These are phyloP conservation scores for Maylandia zebra DNA, from an alignment of 2,113 vertebrate species.

Conservation along the genomic window DNA sequence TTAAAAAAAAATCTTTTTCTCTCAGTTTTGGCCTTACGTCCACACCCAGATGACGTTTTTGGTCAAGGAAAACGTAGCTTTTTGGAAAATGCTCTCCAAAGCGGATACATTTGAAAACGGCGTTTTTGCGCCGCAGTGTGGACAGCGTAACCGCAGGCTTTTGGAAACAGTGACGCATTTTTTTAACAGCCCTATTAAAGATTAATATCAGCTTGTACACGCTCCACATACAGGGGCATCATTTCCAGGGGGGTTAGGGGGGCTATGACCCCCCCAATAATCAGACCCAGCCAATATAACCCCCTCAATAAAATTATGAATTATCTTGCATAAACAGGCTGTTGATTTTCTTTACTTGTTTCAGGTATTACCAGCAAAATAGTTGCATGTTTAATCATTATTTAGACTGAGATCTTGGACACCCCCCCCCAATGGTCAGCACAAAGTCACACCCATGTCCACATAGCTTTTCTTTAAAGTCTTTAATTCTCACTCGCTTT, in stretches of 20 bases:
- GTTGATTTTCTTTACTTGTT: neutral
- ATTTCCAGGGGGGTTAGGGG: neutral
- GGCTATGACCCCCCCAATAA: neutral
- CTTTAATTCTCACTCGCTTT: neutral
- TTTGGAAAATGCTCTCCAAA: neutral
- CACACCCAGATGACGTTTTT: accelerated
- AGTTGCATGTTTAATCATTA: neutral
- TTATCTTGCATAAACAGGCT: neutral
- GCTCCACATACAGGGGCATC: neutral
- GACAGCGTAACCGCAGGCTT: neutral
- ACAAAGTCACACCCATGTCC: neutral
- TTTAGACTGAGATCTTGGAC: neutral
- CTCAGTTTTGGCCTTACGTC: neutral
- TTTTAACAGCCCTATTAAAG: neutral
- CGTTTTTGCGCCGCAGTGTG: neutral
- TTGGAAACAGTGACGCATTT: accelerated
- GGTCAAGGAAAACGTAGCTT: neutral
- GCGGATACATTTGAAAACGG: neutral
- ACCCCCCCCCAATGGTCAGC: neutral
- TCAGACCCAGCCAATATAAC: neutral
- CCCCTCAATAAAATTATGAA: neutral
- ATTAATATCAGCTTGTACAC: neutral
- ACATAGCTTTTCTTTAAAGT: neutral
- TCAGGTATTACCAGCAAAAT: neutral
- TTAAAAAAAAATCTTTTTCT: neutral